phyloP scores from a whole-genome alignment of 2,888 invertebrate genomes.

The Brachyptera risi region DNA sequence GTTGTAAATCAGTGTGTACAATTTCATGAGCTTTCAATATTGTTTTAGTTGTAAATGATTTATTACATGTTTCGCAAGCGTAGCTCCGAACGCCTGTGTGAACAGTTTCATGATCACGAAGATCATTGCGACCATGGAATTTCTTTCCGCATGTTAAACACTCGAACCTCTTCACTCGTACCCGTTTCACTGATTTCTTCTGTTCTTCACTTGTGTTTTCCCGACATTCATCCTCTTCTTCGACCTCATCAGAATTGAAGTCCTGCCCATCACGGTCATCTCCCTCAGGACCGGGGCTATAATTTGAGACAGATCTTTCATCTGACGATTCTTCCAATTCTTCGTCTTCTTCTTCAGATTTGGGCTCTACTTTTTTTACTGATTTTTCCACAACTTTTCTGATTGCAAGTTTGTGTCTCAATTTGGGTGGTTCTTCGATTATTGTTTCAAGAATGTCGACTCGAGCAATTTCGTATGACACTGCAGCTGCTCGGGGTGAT shows the following conservation, averaged over 20 bases:
- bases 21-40: slow-evolving; percentile 23
- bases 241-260: neutral
- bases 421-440: neutral
- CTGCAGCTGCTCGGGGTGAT: neutral
- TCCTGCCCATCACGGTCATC: neutral
- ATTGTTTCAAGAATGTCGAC: neutral
- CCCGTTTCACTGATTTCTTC: neutral
- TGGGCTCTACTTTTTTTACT: neutral
- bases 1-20: slow-evolving; percentile 7
- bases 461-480: neutral
- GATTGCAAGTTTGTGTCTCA: neutral
- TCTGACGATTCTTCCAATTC: neutral
- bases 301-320: neutral
- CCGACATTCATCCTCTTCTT: neutral
- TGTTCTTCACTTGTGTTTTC: neutral
- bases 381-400: neutral
- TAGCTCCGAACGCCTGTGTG: slow-evolving; percentile 20
- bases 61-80: slow-evolving; percentile 26
- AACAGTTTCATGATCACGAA: slow-evolving; percentile 25
- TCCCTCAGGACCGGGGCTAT: neutral
- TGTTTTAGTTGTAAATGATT: slow-evolving; percentile 28
- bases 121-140: slow-evolving; percentile 25
- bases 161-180: slow-evolving; percentile 16
- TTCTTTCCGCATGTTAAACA: slow-evolving; percentile 28
- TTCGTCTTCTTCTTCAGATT: neutral